A percentile compares a stretch with the other conserved stretches of the same genome.
phyloP scores from a whole-genome alignment of 2,113 vertebrate species.

The Siniperca knerii region DNA sequence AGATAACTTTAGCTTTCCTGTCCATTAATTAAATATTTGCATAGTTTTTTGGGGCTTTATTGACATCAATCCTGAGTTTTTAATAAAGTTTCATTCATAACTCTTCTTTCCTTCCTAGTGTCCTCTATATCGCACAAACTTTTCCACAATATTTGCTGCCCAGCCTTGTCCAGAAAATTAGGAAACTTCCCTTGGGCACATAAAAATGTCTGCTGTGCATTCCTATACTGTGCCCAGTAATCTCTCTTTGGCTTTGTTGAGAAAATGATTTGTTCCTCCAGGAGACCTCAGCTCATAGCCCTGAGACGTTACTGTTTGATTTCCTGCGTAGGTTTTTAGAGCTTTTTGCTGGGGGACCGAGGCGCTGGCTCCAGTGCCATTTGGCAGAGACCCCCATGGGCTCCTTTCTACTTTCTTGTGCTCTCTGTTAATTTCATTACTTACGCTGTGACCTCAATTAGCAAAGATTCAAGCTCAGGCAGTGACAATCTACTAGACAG shows the following conservation, averaged over 20 bases:
- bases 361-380: conserved; percentile 69
- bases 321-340: conserved; percentile 78
- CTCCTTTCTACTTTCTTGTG: conserved; percentile 73
- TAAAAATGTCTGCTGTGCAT: conserved; percentile 79
- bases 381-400: conserved; percentile 72
- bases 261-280: conserved; percentile 83
- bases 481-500: conserved; percentile 66
- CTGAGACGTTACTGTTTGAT: conserved; percentile 82
- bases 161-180: conserved; percentile 77
- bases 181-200: conserved; percentile 76
- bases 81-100: conserved; percentile 51
- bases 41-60: background rate
- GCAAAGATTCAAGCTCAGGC: conserved; percentile 73
- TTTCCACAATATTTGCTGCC: conserved; percentile 75
- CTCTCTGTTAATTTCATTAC: conserved; percentile 83
- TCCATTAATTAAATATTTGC: background rate
- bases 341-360: conserved; percentile 72
- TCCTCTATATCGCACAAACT: conserved; percentile 68
- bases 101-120: conserved; percentile 36
- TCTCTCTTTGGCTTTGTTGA: conserved; percentile 80
- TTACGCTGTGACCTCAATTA: conserved; percentile 85
- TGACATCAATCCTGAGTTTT: conserved; percentile 3
- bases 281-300: conserved; percentile 80
- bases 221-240: conserved; percentile 79
- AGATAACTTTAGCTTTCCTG: background rate